phyloP scores from a whole-genome alignment of 2,113 vertebrate genomes.

The Pogona vitticeps region DNA sequence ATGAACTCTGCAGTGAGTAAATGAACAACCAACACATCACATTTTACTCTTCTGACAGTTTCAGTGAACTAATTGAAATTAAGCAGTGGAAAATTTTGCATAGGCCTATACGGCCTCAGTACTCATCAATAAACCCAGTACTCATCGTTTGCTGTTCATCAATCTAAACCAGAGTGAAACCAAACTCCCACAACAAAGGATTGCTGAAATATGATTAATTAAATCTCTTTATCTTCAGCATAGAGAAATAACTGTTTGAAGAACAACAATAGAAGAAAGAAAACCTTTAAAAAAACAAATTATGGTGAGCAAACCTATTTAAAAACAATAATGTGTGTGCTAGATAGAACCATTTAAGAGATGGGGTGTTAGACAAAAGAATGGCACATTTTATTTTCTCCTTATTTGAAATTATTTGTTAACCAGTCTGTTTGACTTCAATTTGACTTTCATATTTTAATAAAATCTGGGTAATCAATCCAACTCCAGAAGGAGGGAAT shows the following conservation, averaged over 20 bases:
- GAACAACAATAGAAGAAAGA: constrained; percentile 48
- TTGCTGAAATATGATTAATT: constrained; percentile 69
- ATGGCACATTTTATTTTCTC: not conserved
- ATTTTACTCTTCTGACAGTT: constrained; percentile 58
- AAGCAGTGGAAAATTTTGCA: constrained; percentile 23
- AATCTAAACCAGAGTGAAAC: constrained; percentile 55
- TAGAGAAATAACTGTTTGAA: constrained; percentile 44
- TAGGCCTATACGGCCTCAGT: constrained; percentile 27
- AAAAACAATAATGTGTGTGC: constrained; percentile 36
- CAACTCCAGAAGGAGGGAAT: not conserved
- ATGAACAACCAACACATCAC: constrained; percentile 26
- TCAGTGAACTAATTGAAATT: constrained; percentile 58
- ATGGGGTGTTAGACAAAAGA: not conserved
- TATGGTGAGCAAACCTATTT: constrained; percentile 42
- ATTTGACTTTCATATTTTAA: constrained; percentile 15
- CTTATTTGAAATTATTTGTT: constrained; percentile 6
- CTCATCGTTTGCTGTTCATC: constrained; percentile 10
- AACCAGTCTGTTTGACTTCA: constrained; percentile 22
- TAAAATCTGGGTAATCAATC: not conserved
- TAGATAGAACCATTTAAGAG: not conserved
- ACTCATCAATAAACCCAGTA: constrained; percentile 40
- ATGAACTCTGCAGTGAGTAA: constrained; percentile 11
- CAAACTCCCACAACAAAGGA: constrained; percentile 47
- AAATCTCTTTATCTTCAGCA: constrained; percentile 54
- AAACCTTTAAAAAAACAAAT: constrained; percentile 56